Evolutionary conservation across 2,113 vertebrate genomes (phyloP).

Genomic region (Circaetus gallicus): DNA sequence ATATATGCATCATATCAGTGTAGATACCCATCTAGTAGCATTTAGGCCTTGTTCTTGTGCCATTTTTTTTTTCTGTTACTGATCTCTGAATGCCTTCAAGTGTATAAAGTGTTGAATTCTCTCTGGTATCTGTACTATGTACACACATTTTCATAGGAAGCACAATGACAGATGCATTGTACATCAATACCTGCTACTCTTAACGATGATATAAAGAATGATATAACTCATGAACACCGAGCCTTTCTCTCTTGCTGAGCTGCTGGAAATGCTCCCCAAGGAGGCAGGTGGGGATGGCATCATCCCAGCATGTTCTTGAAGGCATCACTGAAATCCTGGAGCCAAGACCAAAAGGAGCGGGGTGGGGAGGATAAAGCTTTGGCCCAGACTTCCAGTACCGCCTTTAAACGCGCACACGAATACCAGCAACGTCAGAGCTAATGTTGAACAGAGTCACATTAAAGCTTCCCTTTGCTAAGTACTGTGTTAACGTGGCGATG

Average conservation of each 20-base stretch:
- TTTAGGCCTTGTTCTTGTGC: conserved; percentile 70
- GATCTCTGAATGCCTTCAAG: conserved; percentile 82
- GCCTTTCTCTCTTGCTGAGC: conserved; percentile 40
- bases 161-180: conserved; percentile 85
- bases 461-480: background rate
- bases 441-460: rapidly evolving
- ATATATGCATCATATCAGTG: conserved; percentile 64
- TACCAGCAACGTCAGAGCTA: background rate
- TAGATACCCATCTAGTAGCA: conserved; percentile 71
- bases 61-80: conserved; percentile 51
- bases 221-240: conserved; percentile 60
- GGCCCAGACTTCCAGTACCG: rapidly evolving
- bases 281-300: background rate
- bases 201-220: conserved; percentile 80
- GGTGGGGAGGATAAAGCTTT: background rate
- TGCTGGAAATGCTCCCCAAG: background rate
- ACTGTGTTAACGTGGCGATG: rapidly evolving
- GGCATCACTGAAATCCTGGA: background rate
- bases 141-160: conserved; percentile 85
- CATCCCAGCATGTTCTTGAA: background rate
- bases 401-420: rapidly evolving
- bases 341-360: background rate
- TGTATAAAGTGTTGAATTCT: conserved; percentile 81
- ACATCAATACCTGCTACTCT: conserved; percentile 79
- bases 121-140: conserved; percentile 84